These are phyloP conservation scores for Watsonalla binaria DNA, from an alignment of 2,888 invertebrate species.

Conservation along the genomic window DNA sequence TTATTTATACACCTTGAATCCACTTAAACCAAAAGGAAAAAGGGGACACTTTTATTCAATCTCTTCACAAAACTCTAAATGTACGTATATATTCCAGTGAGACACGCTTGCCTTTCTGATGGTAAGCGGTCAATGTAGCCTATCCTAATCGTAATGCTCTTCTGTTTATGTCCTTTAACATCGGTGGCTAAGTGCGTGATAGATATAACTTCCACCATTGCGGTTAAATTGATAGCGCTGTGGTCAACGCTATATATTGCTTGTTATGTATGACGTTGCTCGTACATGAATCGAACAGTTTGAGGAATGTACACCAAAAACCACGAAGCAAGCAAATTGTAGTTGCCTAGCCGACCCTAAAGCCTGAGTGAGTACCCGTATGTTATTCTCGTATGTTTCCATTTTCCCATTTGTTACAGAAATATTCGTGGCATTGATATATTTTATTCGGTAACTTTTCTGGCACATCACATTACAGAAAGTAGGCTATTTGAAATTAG, in stretches of 20 bases:
- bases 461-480: neutral
- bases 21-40: too few relatives aligned
- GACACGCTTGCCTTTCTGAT: too few relatives aligned
- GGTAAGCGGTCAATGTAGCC: too few relatives aligned
- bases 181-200: neutral
- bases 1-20: too few relatives aligned
- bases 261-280: slow-evolving; percentile 16
- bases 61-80: too few relatives aligned
- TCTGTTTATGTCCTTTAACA: neutral
- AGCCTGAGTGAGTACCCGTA: too few relatives aligned
- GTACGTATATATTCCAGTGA: too few relatives aligned
- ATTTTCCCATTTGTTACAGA: too few relatives aligned
- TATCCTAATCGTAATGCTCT: too few relatives aligned
- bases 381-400: too few relatives aligned
- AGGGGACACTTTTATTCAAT: too few relatives aligned
- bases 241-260: slow-evolving; percentile 26
- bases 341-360: too few relatives aligned
- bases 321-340: slow-evolving; percentile 21
- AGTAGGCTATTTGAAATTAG: neutral
- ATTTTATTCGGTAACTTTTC: neutral
- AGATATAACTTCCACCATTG: slow-evolving; percentile 18
- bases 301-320: slow-evolving; percentile 4
- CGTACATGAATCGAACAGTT: slow-evolving; percentile 12
- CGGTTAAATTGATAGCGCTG: slow-evolving; percentile 23
- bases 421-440: neutral